phyloP scores from a whole-genome alignment of 2,797 vertebrate species.

The Taeniopygia guttata region DNA sequence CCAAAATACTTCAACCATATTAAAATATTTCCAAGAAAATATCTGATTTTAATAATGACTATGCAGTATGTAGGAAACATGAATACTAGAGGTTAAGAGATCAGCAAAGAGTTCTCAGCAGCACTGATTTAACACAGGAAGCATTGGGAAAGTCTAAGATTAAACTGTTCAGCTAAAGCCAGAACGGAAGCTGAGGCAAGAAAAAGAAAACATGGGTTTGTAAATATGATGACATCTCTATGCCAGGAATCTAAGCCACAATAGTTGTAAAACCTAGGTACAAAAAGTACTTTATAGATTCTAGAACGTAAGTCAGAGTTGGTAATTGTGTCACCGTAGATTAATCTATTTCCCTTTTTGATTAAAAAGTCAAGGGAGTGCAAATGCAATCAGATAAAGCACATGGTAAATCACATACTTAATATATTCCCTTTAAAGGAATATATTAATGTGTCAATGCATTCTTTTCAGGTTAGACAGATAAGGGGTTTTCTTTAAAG shows the following conservation, averaged over 20 bases:
- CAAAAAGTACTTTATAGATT: slow-evolving; percentile 38
- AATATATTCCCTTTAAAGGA: not conserved
- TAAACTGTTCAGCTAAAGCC: not conserved
- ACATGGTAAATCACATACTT: not conserved
- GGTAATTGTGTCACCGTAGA: not conserved
- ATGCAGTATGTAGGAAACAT: not conserved
- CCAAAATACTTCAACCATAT: not conserved
- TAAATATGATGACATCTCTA: not conserved
- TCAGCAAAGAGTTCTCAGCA: not conserved
- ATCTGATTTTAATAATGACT: slow-evolving; percentile 3
- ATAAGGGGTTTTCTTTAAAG: not conserved
- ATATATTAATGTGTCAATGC: not conserved
- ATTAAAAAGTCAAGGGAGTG: not conserved
- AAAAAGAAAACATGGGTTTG: not conserved
- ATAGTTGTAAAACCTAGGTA: slow-evolving; percentile 16
- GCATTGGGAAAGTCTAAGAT: not conserved
- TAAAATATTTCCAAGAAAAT: slow-evolving; percentile 36
- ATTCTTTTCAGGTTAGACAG: not conserved
- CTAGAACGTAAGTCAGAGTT: not conserved
- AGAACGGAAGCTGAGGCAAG: slow-evolving; percentile 18
- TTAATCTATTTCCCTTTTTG: not conserved
- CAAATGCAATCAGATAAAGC: not conserved
- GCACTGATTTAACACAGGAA: not conserved
- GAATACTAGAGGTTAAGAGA: not conserved
- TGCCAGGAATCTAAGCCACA: slow-evolving; percentile 59